Conservation (phyloP, 2,797 vertebrate genomes). For the Aythya fuligula region DNA sequence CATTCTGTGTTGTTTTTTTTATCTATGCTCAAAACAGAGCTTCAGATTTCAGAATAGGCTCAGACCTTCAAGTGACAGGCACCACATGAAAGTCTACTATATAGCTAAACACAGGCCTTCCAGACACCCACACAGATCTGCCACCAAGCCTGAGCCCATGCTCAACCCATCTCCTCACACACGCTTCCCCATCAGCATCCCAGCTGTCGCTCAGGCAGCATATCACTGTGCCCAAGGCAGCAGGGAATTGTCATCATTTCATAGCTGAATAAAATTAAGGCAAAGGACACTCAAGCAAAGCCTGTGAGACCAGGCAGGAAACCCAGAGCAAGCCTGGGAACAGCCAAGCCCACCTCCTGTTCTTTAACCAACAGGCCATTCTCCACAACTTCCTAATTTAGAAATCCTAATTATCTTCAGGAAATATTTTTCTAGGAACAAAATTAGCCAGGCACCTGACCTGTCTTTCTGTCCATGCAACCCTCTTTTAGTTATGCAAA, state of each 20-base stretch:
- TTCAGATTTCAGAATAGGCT: neutral
- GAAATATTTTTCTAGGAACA: neutral
- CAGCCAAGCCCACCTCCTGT: neutral
- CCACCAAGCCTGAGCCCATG: neutral
- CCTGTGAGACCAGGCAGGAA: neutral
- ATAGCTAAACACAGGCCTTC: neutral
- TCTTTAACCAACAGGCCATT: neutral
- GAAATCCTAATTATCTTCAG: slow-evolving; percentile 7
- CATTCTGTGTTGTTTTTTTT: neutral
- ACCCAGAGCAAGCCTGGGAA: neutral
- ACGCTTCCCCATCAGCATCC: neutral
- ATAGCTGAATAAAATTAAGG: neutral
- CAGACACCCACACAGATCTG: neutral
- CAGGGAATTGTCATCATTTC: neutral
- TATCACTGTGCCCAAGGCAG: neutral
- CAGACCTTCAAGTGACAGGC: slow-evolving; percentile 33
- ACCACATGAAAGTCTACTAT: neutral
- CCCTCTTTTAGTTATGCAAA: neutral
- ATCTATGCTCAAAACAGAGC: neutral
- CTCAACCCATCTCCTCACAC: neutral
- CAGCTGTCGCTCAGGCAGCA: neutral
- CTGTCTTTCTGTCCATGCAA: neutral
- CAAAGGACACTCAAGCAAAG: neutral
- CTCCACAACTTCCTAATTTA: neutral
- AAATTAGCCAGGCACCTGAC: neutral